Evolutionary conservation across 1,140 invertebrate genomes (phyloP).

Genomic region (Heliconius hewitsoni): DNA sequence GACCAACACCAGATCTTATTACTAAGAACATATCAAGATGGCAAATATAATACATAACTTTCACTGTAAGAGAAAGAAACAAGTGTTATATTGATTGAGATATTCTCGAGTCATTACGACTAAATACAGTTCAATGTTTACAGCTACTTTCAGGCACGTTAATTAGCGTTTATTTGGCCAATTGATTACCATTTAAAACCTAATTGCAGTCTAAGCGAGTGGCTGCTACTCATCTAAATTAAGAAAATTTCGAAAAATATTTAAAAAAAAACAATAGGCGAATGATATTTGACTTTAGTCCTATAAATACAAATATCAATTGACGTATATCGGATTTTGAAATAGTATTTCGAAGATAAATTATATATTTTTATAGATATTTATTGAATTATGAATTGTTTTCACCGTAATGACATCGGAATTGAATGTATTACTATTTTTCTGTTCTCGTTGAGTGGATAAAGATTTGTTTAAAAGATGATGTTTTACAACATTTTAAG

Average conservation of each 20-base stretch:
- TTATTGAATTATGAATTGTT: neutral
- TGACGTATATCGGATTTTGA: neutral
- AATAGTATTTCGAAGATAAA: neutral
- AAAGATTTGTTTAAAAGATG: neutral
- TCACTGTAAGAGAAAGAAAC: slow-evolving; percentile 1
- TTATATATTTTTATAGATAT: neutral
- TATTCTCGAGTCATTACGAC: neutral
- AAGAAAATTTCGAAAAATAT: neutral
- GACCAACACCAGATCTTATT: neutral
- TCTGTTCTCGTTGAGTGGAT: neutral
- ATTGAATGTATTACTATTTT: neutral
- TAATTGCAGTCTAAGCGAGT: no score
- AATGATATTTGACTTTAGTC: neutral
- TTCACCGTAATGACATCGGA: neutral
- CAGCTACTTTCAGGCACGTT: neutral
- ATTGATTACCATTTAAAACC: neutral
- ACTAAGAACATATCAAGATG: neutral
- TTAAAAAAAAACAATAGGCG: neutral
- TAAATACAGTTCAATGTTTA: neutral
- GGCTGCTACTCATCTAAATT: neutral
- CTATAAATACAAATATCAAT: neutral
- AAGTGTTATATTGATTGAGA: neutral
- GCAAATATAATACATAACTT: slow-evolving; percentile 3
- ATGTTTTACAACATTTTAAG: neutral
- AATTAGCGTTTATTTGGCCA: neutral